Conservation (phyloP, 2,113 vertebrate species). For the Forbesichthys papilliferus region DNA sequence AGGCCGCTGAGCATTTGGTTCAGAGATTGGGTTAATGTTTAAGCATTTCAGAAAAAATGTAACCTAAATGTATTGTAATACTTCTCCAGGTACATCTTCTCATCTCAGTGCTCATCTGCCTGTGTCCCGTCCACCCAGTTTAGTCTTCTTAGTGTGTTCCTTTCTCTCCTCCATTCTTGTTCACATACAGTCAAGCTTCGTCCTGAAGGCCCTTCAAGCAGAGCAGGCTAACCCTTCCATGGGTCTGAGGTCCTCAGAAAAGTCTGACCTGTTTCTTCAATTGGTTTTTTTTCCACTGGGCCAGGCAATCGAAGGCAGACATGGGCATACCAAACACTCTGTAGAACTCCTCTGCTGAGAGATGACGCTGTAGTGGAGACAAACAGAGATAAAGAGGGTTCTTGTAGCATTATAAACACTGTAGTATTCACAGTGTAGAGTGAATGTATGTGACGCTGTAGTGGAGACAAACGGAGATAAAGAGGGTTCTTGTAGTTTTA, state of each 20-base stretch:
- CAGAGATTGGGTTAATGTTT: too few relatives aligned
- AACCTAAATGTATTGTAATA: too few relatives aligned
- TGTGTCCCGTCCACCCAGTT: too few relatives aligned
- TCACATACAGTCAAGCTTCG: neutral
- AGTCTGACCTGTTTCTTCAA: constrained; percentile 95
- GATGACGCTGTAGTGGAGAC: constrained; percentile 82
- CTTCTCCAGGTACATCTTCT: neutral
- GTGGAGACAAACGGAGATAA: neutral
- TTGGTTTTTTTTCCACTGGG: constrained; percentile 96
- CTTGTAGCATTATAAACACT: neutral
- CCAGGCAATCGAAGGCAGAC: constrained; percentile 89
- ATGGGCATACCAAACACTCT: constrained; percentile 94
- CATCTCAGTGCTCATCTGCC: neutral
- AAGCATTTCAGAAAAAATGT: too few relatives aligned
- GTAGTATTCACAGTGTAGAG: neutral
- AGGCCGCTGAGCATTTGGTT: too few relatives aligned
- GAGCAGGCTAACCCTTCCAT: constrained; percentile 4
- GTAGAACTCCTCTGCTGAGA: constrained; percentile 95
- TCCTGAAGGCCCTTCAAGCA: neutral
- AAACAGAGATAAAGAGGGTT: neutral
- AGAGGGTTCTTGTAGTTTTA: neutral
- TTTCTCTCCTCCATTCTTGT: too few relatives aligned
- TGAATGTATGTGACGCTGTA: constrained; percentile 72
- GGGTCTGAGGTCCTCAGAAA: constrained; percentile 75
- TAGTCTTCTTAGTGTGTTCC: too few relatives aligned